phyloP scores from a whole-genome alignment of 2,113 vertebrate species.

The Hystrix cristata region DNA sequence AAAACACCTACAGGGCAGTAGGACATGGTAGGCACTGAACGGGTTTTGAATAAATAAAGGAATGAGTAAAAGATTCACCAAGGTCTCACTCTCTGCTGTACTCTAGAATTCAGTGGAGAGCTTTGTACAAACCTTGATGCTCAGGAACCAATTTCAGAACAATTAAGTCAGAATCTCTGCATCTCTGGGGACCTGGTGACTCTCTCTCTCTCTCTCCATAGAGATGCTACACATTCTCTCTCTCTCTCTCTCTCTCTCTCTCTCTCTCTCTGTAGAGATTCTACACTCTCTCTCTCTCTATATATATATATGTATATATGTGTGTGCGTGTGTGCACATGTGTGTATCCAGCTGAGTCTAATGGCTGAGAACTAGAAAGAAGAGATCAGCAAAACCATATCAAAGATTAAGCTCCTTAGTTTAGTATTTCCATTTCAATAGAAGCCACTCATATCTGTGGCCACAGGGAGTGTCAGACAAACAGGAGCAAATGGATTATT shows the following conservation, averaged over 20 bases:
- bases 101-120: background rate
- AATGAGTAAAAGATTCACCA: background rate
- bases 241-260: no score
- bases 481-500: constrained; percentile 10
- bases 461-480: background rate
- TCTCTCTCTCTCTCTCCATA: no score
- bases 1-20: background rate
- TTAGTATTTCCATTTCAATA: constrained; percentile 5
- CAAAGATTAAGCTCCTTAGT: background rate
- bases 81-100: background rate
- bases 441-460: background rate
- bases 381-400: background rate
- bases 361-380: background rate
- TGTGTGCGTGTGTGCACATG: background rate
- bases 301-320: background rate
- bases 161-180: constrained; percentile 3
- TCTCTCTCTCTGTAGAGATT: no score
- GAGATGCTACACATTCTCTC: no score
- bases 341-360: background rate
- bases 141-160: background rate
- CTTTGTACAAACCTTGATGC: background rate
- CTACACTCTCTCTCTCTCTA: background rate
- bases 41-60: background rate
- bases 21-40: background rate
- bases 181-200: background rate